Conservation (phyloP, 2,113 vertebrate species). For the Tichodroma muraria region DNA sequence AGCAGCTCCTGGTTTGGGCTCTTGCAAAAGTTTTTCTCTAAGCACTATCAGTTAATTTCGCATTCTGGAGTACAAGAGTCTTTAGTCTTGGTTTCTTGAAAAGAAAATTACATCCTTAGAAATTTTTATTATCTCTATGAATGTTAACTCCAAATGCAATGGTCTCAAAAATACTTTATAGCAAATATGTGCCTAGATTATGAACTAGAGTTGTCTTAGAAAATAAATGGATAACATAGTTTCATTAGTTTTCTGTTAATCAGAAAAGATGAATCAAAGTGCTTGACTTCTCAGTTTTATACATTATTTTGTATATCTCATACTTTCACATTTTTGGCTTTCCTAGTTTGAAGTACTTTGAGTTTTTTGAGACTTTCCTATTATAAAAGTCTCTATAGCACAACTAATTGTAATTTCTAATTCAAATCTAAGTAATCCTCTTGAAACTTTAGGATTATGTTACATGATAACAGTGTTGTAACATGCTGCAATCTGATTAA, state of each 20-base stretch:
- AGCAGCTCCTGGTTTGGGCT: not conserved
- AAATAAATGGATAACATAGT: not conserved
- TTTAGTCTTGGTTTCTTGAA: not conserved
- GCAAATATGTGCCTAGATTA: not conserved
- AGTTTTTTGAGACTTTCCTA: not conserved
- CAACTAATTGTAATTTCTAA: not conserved
- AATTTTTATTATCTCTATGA: not conserved
- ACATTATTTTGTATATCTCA: not conserved
- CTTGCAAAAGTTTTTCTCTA: not conserved
- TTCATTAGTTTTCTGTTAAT: not conserved
- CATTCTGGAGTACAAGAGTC: not conserved
- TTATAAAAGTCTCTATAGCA: not conserved
- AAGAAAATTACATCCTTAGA: not conserved
- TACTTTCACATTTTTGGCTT: not conserved
- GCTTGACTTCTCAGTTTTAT: not conserved
- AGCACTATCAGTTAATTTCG: not conserved
- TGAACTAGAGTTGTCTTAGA: not conserved
- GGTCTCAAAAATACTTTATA: not conserved
- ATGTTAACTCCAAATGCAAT: not conserved
- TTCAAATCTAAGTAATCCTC: not conserved
- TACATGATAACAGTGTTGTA: not conserved
- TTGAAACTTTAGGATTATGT: not conserved
- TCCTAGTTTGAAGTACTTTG: not conserved
- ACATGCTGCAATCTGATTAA: not conserved
- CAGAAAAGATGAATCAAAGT: not conserved